Percentiles rank a stretch among this genome's conserved stretches.
Evolutionary conservation across 2,888 invertebrate genomes (phyloP).

Genomic region (Panorpa germanica): DNA sequence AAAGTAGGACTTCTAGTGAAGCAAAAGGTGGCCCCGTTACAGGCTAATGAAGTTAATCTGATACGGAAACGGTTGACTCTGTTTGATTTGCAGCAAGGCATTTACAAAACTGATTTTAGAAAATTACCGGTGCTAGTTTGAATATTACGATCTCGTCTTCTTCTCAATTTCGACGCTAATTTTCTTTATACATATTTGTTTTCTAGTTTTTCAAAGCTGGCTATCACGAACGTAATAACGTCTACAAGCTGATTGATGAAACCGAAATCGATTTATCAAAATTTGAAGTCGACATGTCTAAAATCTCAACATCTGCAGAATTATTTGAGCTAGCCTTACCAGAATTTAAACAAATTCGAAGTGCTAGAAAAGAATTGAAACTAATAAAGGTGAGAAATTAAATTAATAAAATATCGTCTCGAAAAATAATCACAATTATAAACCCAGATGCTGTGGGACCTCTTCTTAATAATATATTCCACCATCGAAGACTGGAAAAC

Average conservation of each 20-base stretch:
- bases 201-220: conserved; percentile 38
- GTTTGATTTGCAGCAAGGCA: conserved; percentile 59
- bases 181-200: conserved; percentile 5
- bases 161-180: conserved; percentile 7
- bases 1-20: conserved; percentile 65
- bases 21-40: conserved; percentile 70
- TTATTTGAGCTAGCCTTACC: conserved; percentile 75
- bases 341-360: too few species aligned
- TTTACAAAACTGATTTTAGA: conserved; percentile 59
- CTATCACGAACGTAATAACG: conserved; percentile 44
- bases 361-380: too few species aligned
- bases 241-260: conserved; percentile 51
- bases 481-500: conserved; percentile 85
- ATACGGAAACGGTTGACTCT: conserved; percentile 63
- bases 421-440: conserved; percentile 5
- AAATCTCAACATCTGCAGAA: conserved; percentile 52
- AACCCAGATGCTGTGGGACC: conserved; percentile 72
- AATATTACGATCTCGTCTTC: conserved; percentile 9
- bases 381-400: background rate
- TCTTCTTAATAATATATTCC: conserved; percentile 62
- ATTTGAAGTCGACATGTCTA: conserved; percentile 47
- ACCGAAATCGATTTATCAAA: conserved; percentile 40
- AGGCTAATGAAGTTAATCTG: conserved; percentile 70
- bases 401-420: background rate
- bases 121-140: conserved; percentile 19